Conservation (phyloP, 2,797 vertebrate species). For the Rachycentron canadum region DNA sequence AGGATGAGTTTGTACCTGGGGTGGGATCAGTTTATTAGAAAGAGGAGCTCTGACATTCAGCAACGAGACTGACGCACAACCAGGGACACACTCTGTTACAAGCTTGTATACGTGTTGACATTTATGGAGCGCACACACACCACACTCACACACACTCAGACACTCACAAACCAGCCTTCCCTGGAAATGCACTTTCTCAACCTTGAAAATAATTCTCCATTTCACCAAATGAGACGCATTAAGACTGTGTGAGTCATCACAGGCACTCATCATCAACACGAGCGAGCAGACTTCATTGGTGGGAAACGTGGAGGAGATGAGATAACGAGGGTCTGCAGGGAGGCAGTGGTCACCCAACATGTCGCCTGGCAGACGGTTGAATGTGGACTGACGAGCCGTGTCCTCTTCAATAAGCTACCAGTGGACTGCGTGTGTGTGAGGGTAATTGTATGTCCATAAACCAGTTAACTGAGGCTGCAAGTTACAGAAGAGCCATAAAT, state of each 20-base stretch:
- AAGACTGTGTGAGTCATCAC: conserved; percentile 57
- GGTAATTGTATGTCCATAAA: conserved; percentile 11
- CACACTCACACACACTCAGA: neutral
- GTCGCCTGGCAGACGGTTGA: neutral
- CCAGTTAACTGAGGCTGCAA: conserved; percentile 23
- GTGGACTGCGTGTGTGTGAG: neutral
- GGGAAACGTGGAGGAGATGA: conserved; percentile 27
- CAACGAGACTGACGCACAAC: conserved; percentile 25
- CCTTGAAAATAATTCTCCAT: conserved; percentile 55
- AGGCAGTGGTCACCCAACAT: neutral
- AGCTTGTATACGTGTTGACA: conserved; percentile 3
- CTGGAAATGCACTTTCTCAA: conserved; percentile 32
- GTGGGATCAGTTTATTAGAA: conserved; percentile 61
- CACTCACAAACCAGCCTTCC: conserved; percentile 22
- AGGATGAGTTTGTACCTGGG: conserved; percentile 52
- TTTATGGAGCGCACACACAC: conserved; percentile 24
- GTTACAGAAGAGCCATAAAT: conserved; percentile 2
- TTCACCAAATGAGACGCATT: conserved; percentile 58
- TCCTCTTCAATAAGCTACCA: conserved; percentile 8
- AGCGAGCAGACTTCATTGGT: conserved; percentile 24
- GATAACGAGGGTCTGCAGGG: conserved; percentile 37
- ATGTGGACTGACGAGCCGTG: conserved; percentile 33
- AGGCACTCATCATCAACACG: conserved; percentile 44
- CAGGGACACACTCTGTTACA: neutral
- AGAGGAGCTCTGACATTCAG: conserved; percentile 58